A percentile compares a stretch with the other conserved stretches of the same genome.
Evolutionary conservation across 2,113 vertebrate species (phyloP).

Genomic region (Myotis davidii): DNA sequence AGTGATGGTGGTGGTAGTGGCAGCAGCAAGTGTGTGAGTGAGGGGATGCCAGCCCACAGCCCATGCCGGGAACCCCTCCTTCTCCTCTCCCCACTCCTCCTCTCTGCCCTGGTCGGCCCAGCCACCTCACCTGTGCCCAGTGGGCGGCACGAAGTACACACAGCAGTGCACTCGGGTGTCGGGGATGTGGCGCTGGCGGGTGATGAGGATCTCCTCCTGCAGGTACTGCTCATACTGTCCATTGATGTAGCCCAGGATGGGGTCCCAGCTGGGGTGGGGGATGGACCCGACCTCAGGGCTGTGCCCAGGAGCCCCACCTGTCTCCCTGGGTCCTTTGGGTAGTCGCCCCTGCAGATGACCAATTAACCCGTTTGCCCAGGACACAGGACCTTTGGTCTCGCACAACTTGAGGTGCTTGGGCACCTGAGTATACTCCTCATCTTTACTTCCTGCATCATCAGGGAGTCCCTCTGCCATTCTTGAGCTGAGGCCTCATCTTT

Average conservation of each 20-base stretch:
- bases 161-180: constrained; percentile 96
- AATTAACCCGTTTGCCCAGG: accelerated
- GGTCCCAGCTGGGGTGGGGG: constrained; percentile 91
- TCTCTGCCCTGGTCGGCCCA: not conserved
- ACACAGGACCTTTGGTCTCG: not conserved
- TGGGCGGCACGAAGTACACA: constrained; percentile 95
- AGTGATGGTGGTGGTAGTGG: not conserved
- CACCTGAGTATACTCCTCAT: not conserved
- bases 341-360: too few species aligned
- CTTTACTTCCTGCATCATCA: not conserved
- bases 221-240: constrained; percentile 96
- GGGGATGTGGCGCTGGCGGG: constrained; percentile 93
- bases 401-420: not conserved
- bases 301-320: not conserved
- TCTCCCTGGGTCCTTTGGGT: not conserved
- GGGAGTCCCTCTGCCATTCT: not conserved
- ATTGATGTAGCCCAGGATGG: constrained; percentile 93
- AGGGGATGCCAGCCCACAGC: not conserved
- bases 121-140: constrained; percentile 93
- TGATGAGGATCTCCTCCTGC: constrained; percentile 94
- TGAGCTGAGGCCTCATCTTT: not conserved
- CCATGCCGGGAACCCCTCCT: accelerated
- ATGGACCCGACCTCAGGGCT: not conserved
- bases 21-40: not conserved
- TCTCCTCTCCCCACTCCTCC: not conserved